Evolutionary conservation across 2,888 invertebrate species (phyloP), one percentile per base, ranked within the genome.

Genomic region (Orthosia gracilis): DNA sequence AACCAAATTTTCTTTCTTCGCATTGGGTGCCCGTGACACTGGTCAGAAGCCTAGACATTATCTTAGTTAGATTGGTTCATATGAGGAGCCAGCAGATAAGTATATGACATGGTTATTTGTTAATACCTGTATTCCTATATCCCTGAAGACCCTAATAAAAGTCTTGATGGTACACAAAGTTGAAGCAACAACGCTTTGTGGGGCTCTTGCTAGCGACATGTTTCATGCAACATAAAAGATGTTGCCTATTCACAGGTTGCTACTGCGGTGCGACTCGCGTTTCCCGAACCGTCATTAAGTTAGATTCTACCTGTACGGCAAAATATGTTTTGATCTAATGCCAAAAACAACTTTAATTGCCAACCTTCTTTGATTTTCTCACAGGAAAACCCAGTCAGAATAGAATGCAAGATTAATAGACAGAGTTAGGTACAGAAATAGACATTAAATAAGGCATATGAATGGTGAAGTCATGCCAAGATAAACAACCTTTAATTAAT

Each of bases 381-480:
- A 40, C 52, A 76, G 73, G 76, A 76, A 80, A 76, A 72, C 18
- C 2, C 47, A 64, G 26, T 58, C 4, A 58, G 63, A 61, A 59
- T 45, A 47, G 15, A 15, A 45, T 52, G 12, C 21, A 54, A 80
- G 63, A 73, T 63, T 73, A 49, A 52, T 49, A n/a, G 26, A 58
- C 2, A 18, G 17, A 50, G 7, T 18, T 26, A 61, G 7, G 26
- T 45, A 61, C 54, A 78, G n/a, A 73, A 59, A 80, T 64, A 64
- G 40, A 74, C 26, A 31, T 26, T 5, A 54, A 31, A 31, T 58
- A 80, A 26, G 0, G 13, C 73, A 58, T 13, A 40, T 54, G 23
- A 12, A 21, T n/a, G 49, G 62, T 76, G 76, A 76, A 59, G 81
- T 76, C 76, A 76, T 31, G 3, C 49, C 58, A 63, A 58, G 75